phyloP scores from a whole-genome alignment of 2,797 vertebrate species.

The Siniperca undulata region DNA sequence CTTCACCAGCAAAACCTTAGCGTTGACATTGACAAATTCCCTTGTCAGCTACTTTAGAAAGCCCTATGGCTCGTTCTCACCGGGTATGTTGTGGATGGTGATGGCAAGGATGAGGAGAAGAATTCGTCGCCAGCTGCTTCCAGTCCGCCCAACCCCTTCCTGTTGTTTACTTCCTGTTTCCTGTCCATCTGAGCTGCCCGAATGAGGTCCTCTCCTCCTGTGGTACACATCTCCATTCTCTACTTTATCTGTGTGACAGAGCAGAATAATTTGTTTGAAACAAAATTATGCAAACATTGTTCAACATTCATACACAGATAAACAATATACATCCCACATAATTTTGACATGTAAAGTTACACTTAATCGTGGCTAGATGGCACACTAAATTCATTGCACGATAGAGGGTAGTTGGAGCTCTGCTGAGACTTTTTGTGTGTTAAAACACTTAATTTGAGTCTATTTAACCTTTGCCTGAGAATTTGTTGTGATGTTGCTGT shows the following conservation, averaged over 20 bases:
- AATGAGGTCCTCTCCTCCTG: conserved; percentile 80
- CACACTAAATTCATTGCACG: no score
- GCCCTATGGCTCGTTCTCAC: conserved; percentile 75
- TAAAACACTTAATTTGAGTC: no score
- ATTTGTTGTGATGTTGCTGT: no score
- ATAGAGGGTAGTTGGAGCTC: no score
- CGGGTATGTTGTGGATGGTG: conserved; percentile 97
- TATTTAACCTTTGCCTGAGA: no score
- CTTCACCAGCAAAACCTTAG: not conserved
- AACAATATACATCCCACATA: not conserved
- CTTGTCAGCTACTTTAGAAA: not conserved
- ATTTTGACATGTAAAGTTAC: not conserved
- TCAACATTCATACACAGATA: not conserved
- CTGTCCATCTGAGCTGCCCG: conserved; percentile 47
- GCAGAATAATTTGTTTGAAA: not conserved
- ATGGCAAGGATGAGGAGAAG: conserved; percentile 94
- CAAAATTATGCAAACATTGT: not conserved
- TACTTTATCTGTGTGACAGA: conserved; percentile 85
- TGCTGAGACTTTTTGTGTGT: no score
- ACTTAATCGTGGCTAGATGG: not conserved
- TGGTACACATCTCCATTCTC: conserved; percentile 94
- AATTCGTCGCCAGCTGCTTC: conserved; percentile 92
- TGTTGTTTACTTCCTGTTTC: conserved; percentile 46
- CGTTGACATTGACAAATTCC: not conserved
- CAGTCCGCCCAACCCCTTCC: conserved; percentile 56